Base-by-base conservation (phyloP, 2,888 invertebrate species). In the Lycophotia porphyrea region DNA sequence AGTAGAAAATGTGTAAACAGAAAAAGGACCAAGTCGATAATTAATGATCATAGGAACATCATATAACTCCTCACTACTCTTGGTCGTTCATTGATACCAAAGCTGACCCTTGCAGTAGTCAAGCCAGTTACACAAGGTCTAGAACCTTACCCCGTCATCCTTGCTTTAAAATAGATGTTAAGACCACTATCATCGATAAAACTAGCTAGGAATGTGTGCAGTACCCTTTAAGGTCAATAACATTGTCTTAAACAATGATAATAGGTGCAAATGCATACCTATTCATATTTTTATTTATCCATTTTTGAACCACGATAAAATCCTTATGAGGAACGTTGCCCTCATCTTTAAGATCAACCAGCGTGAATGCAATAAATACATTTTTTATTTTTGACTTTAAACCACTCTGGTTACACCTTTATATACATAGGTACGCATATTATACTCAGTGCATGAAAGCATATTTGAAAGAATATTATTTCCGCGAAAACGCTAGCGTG, bases 51-150 rank as follows among this genome's bases (percentile, higher is more conserved):
- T 65, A 67, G 44, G 36, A 60, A 61, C 68, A 39, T 31, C 15
- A 58, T 42, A 61, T 39, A 61, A 47, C 18, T 65, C 15, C 63
- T 60, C 21, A 61, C 47, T 31, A 68, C 67, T 65, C 77, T 66
- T 66, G 55, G 31, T 60, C 60, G 80, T 78, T 52, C 67, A 71
- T 82, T 71, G 67, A 78, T 82, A 80, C 71, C 7, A 4, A 58
- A 60, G 27, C 36, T 9, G 69, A 67, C 72, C 72, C 52, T 84
- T 64, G 72, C 42, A 60, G 71, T 47, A 1, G 82, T 70, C 69
- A 70, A 84, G 69, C 84, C 11, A 72, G 82, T 84, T 80, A 11
- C 2, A 67, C 80, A 80, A 84, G 82, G 75, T 82, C 72, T 39
- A 4, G 39, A 49, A 72, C 68, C 68, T 55, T 44, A 67, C 18